Percentiles rank a stretch among this genome's conserved stretches.
Conservation (phyloP, 2,113 vertebrate species). For the Ammospiza caudacuta region DNA sequence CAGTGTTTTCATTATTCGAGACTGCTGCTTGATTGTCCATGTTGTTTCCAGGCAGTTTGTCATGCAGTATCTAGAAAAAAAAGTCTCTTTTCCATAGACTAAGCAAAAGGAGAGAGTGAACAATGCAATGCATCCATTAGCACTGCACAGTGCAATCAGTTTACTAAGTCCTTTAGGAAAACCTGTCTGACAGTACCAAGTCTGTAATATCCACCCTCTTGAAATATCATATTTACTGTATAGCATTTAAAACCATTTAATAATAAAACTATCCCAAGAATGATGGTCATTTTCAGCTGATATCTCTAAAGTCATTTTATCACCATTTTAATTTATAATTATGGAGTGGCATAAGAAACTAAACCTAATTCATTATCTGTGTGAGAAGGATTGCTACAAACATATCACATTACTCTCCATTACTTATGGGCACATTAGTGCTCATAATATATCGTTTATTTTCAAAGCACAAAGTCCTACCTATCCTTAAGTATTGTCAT, state of each 20-base stretch:
- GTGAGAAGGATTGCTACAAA: slow-evolving; percentile 14
- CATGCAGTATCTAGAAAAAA: neutral
- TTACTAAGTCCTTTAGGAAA: neutral
- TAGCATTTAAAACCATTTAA: neutral
- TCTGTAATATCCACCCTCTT: neutral
- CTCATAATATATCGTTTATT: neutral
- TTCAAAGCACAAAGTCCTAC: neutral
- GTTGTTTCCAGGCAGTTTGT: neutral
- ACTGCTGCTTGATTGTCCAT: neutral
- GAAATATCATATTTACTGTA: neutral
- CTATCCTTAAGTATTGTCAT: neutral
- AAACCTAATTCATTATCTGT: slow-evolving; percentile 1
- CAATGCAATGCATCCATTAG: neutral
- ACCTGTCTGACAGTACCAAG: neutral
- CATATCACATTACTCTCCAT: neutral
- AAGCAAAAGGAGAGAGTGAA: neutral
- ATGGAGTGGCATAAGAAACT: slow-evolving; percentile 11
- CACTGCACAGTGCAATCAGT: neutral
- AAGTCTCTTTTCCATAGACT: neutral
- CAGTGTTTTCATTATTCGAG: neutral
- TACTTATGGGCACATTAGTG: neutral
- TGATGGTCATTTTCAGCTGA: neutral
- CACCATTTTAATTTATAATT: slow-evolving; percentile 45
- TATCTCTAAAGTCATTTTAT: slow-evolving; percentile 27
- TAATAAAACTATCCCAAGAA: neutral